Conservation (phyloP, 2,113 vertebrate genomes). For the Clarias magur region DNA sequence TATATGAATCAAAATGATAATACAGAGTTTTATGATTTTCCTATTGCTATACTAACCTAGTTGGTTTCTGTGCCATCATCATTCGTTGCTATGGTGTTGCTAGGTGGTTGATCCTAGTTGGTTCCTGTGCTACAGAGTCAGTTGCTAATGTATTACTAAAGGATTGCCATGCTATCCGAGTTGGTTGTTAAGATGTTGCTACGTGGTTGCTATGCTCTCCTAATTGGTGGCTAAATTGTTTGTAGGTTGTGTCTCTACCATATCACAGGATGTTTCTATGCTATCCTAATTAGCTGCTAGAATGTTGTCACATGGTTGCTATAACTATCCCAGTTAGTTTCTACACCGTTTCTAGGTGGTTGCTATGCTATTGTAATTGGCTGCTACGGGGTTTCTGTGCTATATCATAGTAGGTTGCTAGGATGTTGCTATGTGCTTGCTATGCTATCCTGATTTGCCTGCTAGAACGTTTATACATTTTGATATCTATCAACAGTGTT, state of each 20-base stretch:
- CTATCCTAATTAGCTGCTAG: not conserved
- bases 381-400: not conserved
- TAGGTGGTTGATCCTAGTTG: not conserved
- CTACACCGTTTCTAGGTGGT: not conserved
- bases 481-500: not conserved
- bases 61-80: not conserved
- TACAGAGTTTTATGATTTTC: no score
- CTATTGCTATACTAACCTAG: not conserved
- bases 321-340: not conserved
- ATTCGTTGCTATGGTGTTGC: not conserved
- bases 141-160: not conserved
- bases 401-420: not conserved
- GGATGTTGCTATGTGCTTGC: not conserved
- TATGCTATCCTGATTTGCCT: not conserved
- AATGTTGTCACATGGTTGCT: not conserved
- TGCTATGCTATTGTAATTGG: not conserved
- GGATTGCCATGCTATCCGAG: not conserved
- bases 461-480: no score
- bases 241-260: no score
- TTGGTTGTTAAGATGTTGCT: not conserved
- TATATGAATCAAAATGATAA: no score
- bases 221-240: no score
- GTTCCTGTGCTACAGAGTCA: not conserved
- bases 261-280: not conserved
- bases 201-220: not conserved